Percentiles rank a stretch among this genome's conserved stretches.
phyloP scores from a whole-genome alignment of 2,797 vertebrate species.

The Hyperoplus lanceolatus region DNA sequence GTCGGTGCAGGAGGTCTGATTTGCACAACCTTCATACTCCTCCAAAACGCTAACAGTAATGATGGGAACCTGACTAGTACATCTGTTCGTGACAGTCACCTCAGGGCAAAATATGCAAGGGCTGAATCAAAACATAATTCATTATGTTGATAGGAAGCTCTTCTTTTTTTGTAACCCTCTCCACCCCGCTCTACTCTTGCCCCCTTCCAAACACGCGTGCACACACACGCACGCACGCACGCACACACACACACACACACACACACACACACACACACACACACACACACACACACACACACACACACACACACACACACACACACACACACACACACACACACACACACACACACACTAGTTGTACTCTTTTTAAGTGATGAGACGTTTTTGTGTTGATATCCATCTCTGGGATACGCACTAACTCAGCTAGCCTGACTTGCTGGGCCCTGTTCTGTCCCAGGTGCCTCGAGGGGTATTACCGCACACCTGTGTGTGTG shows the following conservation, averaged over 20 bases:
- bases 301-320: background rate
- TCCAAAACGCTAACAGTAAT: constrained; percentile 72
- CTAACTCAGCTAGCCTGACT: constrained; percentile 81
- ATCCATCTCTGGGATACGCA: constrained; percentile 74
- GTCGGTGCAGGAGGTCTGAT: constrained; percentile 85
- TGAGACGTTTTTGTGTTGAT: constrained; percentile 69
- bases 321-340: background rate
- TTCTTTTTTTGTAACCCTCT: constrained; percentile 58
- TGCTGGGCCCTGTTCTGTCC: constrained; percentile 80
- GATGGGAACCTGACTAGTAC: constrained; percentile 84
- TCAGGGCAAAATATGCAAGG: constrained; percentile 78
- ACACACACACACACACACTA: constrained; percentile 30
- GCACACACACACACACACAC: constrained; percentile 28
- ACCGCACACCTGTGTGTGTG: constrained; percentile 74
- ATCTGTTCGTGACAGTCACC: constrained; percentile 84
- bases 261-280: constrained; percentile 1
- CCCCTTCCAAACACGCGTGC: background rate
- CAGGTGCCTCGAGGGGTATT: constrained; percentile 74
- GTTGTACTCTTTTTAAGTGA: constrained; percentile 51
- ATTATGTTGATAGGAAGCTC: constrained; percentile 78
- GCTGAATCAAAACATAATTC: constrained; percentile 86
- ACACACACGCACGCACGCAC: background rate
- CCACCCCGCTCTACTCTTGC: background rate
- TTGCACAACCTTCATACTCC: constrained; percentile 80
- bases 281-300: constrained; percentile 29